Conservation (phyloP, 1,140 invertebrate genomes). For the Drosophila nannoptera region DNA sequence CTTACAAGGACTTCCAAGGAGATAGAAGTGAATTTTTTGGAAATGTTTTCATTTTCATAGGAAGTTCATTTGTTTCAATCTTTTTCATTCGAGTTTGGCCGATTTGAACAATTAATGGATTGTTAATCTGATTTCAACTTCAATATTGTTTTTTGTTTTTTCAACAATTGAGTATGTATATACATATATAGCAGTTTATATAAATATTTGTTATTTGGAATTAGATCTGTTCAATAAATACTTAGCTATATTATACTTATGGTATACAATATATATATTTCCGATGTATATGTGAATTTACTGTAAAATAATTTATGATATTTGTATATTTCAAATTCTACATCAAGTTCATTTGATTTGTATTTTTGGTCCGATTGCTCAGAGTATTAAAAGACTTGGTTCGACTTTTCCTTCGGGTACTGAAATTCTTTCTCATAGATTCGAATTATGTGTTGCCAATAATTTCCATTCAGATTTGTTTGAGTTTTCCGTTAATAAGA, state of each 20-base stretch:
- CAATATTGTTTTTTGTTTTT: neutral
- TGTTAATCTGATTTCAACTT: conserved; percentile 51
- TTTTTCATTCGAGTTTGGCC: conserved; percentile 36
- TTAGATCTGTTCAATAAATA: conserved; percentile 29
- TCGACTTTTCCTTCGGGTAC: conserved; percentile 35
- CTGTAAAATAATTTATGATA: conserved; percentile 49
- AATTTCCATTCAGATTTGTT: neutral
- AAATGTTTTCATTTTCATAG: conserved; percentile 10
- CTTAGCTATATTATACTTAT: conserved; percentile 7
- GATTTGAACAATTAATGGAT: conserved; percentile 63
- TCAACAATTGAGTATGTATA: conserved; percentile 27
- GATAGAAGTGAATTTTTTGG: too few relatives aligned
- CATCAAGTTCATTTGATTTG: conserved; percentile 41
- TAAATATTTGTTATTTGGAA: conserved; percentile 12
- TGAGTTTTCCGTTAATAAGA: neutral
- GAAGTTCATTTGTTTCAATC: neutral
- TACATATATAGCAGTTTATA: conserved; percentile 32
- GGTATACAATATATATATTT: conserved; percentile 9
- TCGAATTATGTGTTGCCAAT: neutral
- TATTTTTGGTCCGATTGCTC: conserved; percentile 65
- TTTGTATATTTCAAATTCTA: conserved; percentile 39
- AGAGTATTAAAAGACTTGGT: conserved; percentile 70
- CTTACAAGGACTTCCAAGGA: conserved; percentile 53
- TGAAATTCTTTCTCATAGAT: conserved; percentile 26
- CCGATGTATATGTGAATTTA: conserved; percentile 39